phyloP scores from a whole-genome alignment of 2,888 invertebrate species.

The Agrenia bidenticulata region DNA sequence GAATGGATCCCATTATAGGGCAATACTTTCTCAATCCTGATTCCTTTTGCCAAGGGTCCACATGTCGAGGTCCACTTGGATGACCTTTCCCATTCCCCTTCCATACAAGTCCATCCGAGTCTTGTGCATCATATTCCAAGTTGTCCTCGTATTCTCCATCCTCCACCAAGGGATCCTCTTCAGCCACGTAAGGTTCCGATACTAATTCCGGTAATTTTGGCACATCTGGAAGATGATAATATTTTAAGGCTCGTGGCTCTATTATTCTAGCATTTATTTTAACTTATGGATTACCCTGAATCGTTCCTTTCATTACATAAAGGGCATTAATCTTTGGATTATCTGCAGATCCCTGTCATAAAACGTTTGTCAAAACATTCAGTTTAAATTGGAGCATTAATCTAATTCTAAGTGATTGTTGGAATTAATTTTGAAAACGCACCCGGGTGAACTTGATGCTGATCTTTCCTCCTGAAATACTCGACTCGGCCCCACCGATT shows the following conservation, averaged over 20 bases:
- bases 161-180: slow-evolving; percentile 13
- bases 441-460: slow-evolving; percentile 82
- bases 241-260: no score
- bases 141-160: slow-evolving; percentile 15
- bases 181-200: neutral
- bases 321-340: slow-evolving; percentile 97
- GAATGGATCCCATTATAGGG: slow-evolving; percentile 20
- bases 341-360: slow-evolving; percentile 80
- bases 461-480: slow-evolving; percentile 75
- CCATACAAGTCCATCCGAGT: neutral
- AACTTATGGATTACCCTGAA: slow-evolving; percentile 70
- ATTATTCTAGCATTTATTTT: no score
- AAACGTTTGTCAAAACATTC: no score
- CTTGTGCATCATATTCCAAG: slow-evolving; percentile 3
- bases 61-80: slow-evolving; percentile 16
- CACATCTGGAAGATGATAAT: slow-evolving; percentile 10
- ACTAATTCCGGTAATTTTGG: neutral
- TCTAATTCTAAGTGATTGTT: no score
- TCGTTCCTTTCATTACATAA: slow-evolving; percentile 79
- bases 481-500: slow-evolving; percentile 78
- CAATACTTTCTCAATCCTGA: slow-evolving; percentile 1
- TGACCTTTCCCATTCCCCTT: neutral
- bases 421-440: no score
- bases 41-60: slow-evolving; percentile 29
- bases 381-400: no score